Evolutionary conservation across 2,113 vertebrate species (phyloP), one percentile per base, ranked within the genome.

Genomic region (Tragelaphus imberbis): DNA sequence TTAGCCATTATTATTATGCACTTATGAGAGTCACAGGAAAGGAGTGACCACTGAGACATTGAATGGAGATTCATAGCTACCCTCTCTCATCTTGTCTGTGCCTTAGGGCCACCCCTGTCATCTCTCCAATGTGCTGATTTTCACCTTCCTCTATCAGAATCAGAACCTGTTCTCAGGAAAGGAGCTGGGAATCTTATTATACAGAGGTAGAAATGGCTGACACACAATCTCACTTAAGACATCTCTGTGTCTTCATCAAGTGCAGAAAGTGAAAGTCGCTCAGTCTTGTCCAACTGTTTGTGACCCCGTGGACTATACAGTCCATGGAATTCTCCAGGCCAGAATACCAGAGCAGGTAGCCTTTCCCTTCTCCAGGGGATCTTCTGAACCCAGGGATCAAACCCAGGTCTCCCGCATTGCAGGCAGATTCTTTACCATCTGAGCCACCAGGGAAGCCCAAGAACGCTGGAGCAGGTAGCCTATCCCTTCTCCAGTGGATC

Each of bases 91-190:
- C 51, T 82, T 9, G 56, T 79, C 77, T 53, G 25, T 84, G 51
- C 19, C 17, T 89, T 93, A 47, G 6, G 30, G 27, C 11, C 44
- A 84, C 10, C 4, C 28, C 94, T 8, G 27, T 95, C 84, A 91
- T 71, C 11, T 65, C 68, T 91, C 63, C 79, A 90, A 0, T 58
- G 51, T 65, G 71, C 56, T 94, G 71, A 92, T 90, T 93, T 84
- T 84, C 53, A n/a, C 91, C 93, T 87, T 94, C 7, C 15, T 93
- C 84, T 87, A 55, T 90, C 44, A 75, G 79, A 97, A 63, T 84
- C 12, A 89, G 36, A 97, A 71, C 12, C 15, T 55, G 2, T 87
- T 96, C 56, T 40, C n/a, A 82, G 11, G 44, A 97, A 91, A 89
- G 63, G 61, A 94, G 19, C 28, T 79, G 16, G 71, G 33, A 84